A percentile compares a stretch with the other conserved stretches of the same genome.
Evolutionary conservation across 2,888 invertebrate genomes (phyloP).

Genomic region (Steinernema hermaphroditum): DNA sequence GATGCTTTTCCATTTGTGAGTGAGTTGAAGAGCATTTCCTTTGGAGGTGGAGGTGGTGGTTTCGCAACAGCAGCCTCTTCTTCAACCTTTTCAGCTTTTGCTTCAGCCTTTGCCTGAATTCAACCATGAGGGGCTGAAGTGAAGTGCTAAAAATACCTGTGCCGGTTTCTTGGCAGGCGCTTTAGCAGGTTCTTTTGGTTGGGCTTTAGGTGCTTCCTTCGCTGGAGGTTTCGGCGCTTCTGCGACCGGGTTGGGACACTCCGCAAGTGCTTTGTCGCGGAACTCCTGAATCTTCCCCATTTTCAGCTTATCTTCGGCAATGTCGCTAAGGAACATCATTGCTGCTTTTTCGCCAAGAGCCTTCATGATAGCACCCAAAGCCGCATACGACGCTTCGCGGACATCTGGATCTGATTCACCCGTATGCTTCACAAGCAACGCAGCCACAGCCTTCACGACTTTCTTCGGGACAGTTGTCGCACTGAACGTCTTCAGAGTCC

Average conservation of each 20-base stretch:
- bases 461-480: conserved; percentile 28
- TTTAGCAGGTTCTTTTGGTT: no score
- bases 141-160: no score
- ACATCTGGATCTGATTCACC: conserved; percentile 77
- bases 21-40: conserved; percentile 31
- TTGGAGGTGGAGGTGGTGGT: conserved; percentile 2
- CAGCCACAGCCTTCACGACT: conserved; percentile 13
- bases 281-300: conserved; percentile 40
- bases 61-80: conserved; percentile 31
- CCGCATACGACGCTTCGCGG: conserved; percentile 87
- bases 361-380: conserved; percentile 89
- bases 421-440: no score
- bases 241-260: not conserved
- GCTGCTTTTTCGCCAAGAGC: conserved; percentile 82
- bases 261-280: conserved; percentile 30
- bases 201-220: not conserved
- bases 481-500: conserved; percentile 18
- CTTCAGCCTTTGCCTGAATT: no score
- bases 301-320: conserved; percentile 52
- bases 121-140: no score
- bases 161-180: no score
- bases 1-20: conserved; percentile 73
- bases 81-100: conserved; percentile 36
- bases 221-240: conserved; percentile 1
- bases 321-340: conserved; percentile 29